Base-by-base conservation (phyloP, 2,888 invertebrate species). In the Caenorhabditis sulstoni region DNA sequence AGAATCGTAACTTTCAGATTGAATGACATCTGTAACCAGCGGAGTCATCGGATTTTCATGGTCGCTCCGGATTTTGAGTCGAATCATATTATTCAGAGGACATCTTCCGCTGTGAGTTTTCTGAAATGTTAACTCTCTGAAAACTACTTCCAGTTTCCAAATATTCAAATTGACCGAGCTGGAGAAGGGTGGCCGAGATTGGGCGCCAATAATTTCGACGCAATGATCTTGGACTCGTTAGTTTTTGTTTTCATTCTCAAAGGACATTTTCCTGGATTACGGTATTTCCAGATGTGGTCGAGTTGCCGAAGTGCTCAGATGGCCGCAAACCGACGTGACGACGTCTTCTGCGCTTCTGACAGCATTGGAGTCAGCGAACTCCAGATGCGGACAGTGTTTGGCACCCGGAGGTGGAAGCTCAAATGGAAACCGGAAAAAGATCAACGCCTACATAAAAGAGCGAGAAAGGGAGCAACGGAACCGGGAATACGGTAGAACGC, bases 91-190 rank as follows among this genome's bases (percentile, higher is more conserved):
- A 74, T 79, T 23, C 57, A 64, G 58, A 50, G 64, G 22, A 64
- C 73, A 0, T 29, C 35, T n/a, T 23, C 75, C 45, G 70, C 76
- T 35, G 66, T 73, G 53, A 68, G 59, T 61, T 47, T 20, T 47
- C 29, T 29, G 29, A 29, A 29, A 29, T 29, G n/a, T 29, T 7
- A 3, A 29, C 4, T 29, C 29, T 55, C 11, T n/a, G n/a, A n/a
- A n/a, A n/a, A n/a, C n/a, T n/a, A n/a, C n/a, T 67, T 81, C 37
- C 67, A 83, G 83, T 83, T 83, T 44, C 76, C 79, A n/a, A 45
- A 55, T 11, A 67, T 83, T 5, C 64, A 67, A 67, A 61, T 83
- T 45, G 73, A 79, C n/a, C 61, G 77, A 39, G 70, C 79, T 37
- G 59, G 50, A 1, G 62, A 73, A 22, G 77, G 78, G 0, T 70